Percentiles rank a stretch among this genome's conserved stretches.
phyloP scores from a whole-genome alignment of 2,888 invertebrate species.

The Falcaria lacertinaria region DNA sequence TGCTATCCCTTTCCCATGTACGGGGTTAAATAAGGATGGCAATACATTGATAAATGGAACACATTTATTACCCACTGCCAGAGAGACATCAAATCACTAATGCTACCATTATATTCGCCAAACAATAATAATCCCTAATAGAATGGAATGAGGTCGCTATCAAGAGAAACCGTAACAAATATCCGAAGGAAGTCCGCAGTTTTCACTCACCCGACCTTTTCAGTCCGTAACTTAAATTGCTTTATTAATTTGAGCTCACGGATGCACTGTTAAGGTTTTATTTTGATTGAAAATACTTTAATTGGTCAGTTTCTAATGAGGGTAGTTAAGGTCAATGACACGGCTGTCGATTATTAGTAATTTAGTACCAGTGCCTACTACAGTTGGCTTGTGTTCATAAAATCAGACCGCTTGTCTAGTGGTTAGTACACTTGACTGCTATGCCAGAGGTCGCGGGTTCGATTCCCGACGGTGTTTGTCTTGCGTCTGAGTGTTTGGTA shows the following conservation, averaged over 20 bases:
- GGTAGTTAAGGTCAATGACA: slow-evolving; percentile 1
- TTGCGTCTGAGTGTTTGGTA: too few species aligned
- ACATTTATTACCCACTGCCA: too few species aligned
- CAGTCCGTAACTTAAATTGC: neutral
- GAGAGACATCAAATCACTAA: too few species aligned
- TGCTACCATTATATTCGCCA: neutral
- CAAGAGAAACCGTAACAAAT: neutral
- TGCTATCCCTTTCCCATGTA: too few species aligned
- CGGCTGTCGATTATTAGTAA: neutral
- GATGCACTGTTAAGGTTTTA: neutral
- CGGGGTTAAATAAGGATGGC: too few species aligned
- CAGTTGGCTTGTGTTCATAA: too few species aligned
- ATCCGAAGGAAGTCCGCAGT: neutral
- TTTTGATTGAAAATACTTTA: neutral
- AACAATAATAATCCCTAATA: neutral
- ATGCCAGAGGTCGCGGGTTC: too few species aligned
- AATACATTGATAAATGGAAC: too few species aligned
- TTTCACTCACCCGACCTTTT: slow-evolving; percentile 2
- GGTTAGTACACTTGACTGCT: too few species aligned
- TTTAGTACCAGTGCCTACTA: neutral
- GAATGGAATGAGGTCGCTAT: neutral
- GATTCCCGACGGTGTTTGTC: too few species aligned
- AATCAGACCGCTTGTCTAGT: too few species aligned
- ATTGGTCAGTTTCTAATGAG: slow-evolving; percentile 1
- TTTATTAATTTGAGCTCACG: neutral